Base-by-base conservation (phyloP, 35 echinoderm and acorn worm genomes). In the Heliocidaris erythrogramma region DNA sequence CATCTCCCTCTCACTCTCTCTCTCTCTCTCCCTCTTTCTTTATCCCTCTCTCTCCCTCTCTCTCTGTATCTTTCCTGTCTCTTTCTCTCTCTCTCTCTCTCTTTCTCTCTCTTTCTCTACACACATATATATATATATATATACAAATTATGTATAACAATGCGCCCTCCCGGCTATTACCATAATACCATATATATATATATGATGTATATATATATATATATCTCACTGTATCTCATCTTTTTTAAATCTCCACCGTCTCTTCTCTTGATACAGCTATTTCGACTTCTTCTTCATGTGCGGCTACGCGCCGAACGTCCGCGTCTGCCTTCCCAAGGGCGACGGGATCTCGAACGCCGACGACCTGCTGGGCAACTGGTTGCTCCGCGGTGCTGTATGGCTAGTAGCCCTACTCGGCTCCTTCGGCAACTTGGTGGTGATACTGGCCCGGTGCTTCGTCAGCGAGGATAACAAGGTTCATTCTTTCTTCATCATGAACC, bases 251-350 rank as follows among this genome's bases (percentile, higher is more conserved):
- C 49, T 91, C 24, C 49, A 47, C 16, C 49, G 32, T 90, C 49
- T 90, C 8, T 48, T 85, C 49, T 94, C 30, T 60, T 94, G 11
- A 47, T 93, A 49, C 78, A 99, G 98, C 78, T 96, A 99, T 29
- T 99, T 99, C 48, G 98, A 99, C 90, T 93, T 95, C 85, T 99
- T 99, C 94, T 96, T 91, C 90, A 69, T 99, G 93, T 99, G 98
- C 93, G 98, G 98, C 42, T 99, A 95, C 90, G 98, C 97, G 9
- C 97, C 98, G 5, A 91, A 95, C 32, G 97, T 97, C 16, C 97
- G 97, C 18, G 94, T 96, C 47, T 99, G 98, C 48, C 88, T 94
- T 49, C 98, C 98, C 21, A 94, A 94, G 50, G 90, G 94, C 31
- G 96, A 99, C 69, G 98, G 98, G 32, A 94, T 99, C 21, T 99